phyloP scores from a whole-genome alignment of 2,797 vertebrate genomes.

The Mastacembelus armatus region DNA sequence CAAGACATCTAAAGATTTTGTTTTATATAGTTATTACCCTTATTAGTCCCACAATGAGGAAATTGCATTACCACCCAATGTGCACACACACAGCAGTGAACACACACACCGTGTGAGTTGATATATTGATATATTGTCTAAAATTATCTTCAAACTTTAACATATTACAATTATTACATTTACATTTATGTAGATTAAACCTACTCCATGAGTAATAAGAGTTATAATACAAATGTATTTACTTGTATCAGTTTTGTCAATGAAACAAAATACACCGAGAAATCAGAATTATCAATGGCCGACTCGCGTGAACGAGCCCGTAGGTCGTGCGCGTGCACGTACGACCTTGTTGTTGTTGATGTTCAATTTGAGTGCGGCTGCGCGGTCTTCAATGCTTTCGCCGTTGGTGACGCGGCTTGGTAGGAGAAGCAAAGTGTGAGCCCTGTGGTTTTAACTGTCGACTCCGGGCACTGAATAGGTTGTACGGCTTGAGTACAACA shows the following conservation, averaged over 20 bases:
- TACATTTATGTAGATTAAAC: not conserved
- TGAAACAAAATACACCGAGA: not conserved
- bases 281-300: not conserved
- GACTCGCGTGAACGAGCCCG: constrained; percentile 61
- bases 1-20: not conserved
- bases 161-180: not conserved
- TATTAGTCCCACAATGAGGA: no score
- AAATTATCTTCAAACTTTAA: not conserved
- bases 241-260: not conserved
- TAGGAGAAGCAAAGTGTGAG: constrained; percentile 28
- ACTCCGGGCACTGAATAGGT: constrained; percentile 34
- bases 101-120: no score
- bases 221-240: not conserved
- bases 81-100: no score
- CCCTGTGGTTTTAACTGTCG: constrained; percentile 33
- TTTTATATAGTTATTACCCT: no score
- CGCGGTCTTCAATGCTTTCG: constrained; percentile 74
- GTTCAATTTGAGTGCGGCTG: constrained; percentile 80
- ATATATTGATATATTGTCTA: not conserved
- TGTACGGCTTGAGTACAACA: not conserved
- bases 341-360: constrained; percentile 85
- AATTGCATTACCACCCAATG: no score
- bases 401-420: constrained; percentile 76
- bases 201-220: not conserved
- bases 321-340: constrained; percentile 57